Percentiles rank a stretch among this genome's conserved stretches.
Conservation (phyloP, 2,888 invertebrate genomes). For the Acanthacorydalis orientalis region DNA sequence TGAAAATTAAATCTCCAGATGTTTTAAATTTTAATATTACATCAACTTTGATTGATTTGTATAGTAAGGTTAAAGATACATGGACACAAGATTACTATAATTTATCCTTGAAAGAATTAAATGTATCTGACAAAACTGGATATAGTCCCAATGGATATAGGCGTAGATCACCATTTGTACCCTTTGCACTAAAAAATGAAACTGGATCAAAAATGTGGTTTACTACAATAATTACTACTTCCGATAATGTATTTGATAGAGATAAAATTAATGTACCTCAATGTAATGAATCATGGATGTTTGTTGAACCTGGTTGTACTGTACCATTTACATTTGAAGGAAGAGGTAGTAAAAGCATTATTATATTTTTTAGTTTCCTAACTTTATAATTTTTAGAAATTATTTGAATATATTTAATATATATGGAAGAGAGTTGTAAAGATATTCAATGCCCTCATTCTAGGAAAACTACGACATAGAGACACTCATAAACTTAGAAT, state of each 20-base stretch:
- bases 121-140: slow-evolving; percentile 2
- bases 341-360: slow-evolving; percentile 31
- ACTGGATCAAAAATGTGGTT: slow-evolving; percentile 78
- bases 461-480: slow-evolving; percentile 45
- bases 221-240: slow-evolving; percentile 60
- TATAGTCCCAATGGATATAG: slow-evolving; percentile 43
- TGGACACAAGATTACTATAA: slow-evolving; percentile 72
- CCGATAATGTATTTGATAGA: slow-evolving; percentile 26
- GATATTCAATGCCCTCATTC: not conserved
- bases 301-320: slow-evolving; percentile 55
- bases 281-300: slow-evolving; percentile 45
- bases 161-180: slow-evolving; percentile 79
- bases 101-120: slow-evolving; percentile 8
- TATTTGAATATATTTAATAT: too few species aligned
- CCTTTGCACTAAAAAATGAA: slow-evolving; percentile 83
- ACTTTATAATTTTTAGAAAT: too few species aligned
- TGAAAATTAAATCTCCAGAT: slow-evolving; percentile 48
- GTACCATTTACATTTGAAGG: slow-evolving; percentile 77
- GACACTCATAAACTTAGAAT: slow-evolving; percentile 62
- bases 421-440: too few species aligned
- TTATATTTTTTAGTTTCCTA: too few species aligned
- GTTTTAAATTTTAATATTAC: slow-evolving; percentile 78
- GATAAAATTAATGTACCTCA: slow-evolving; percentile 12
- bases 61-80: slow-evolving; percentile 61
- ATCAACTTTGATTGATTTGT: slow-evolving; percentile 69